Percentiles rank a stretch among this genome's conserved stretches.
These are phyloP conservation scores for Laticauda colubrina DNA, from an alignment of 2,113 vertebrate genomes.

Conservation along the genomic window DNA sequence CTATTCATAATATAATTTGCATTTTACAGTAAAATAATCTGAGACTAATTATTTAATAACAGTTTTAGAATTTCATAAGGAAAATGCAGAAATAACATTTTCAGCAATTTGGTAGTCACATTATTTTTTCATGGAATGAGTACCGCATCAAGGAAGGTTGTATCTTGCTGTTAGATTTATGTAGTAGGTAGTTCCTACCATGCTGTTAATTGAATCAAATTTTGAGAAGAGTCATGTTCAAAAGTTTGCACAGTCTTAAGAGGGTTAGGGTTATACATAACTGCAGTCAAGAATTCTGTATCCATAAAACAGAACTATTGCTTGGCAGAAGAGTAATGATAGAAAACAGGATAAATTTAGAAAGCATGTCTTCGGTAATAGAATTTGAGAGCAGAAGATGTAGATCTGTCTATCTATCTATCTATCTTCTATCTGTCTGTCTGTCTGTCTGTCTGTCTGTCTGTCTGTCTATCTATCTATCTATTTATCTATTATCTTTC, in stretches of 20 bases:
- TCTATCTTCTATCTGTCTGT: not conserved
- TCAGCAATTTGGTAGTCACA: not conserved
- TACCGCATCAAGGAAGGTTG: not conserved
- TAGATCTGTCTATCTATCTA: not conserved
- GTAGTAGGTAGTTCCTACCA: not conserved
- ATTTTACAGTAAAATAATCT: not conserved
- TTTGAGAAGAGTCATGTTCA: not conserved
- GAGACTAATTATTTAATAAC: not conserved
- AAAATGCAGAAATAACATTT: not conserved
- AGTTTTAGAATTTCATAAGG: not conserved
- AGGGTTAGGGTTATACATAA: not conserved
- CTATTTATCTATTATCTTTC: constrained; percentile 16
- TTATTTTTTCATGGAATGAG: not conserved
- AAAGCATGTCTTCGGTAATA: not conserved
- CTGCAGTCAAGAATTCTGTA: not conserved
- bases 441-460: not conserved
- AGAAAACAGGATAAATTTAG: not conserved
- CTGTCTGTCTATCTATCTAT: constrained; percentile 39
- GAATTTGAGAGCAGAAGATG: not conserved
- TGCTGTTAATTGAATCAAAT: not conserved
- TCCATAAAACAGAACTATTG: not conserved
- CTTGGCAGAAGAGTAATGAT: not conserved
- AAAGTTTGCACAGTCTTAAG: not conserved
- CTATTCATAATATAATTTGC: not conserved
- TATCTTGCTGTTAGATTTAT: not conserved